Evolutionary conservation across 2,113 vertebrate genomes (phyloP), one percentile per base, ranked within the genome.

Genomic region (Lucifuga dentata): DNA sequence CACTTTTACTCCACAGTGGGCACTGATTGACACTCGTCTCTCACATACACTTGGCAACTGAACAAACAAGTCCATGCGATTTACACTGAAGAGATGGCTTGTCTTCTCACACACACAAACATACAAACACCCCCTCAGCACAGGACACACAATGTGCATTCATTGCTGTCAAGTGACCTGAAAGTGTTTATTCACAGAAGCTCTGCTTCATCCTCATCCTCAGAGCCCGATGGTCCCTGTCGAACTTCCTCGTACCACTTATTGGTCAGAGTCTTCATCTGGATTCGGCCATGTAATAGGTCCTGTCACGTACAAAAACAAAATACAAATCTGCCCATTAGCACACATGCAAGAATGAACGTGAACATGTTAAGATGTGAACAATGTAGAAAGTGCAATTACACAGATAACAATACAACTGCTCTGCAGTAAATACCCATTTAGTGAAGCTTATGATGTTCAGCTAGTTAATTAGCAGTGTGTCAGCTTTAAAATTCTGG

Each of bases 161-260:
- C 36, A 39, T 32, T 63, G 11, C 36, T 45, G 62, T 64, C 11
- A n/a, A 13, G 2, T 7, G 20, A 33, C 20, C 11, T 16, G 4
- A 67, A 51, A 11, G 12, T 10, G 20, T 59, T 35, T 46, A 36
- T n/a, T 94, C 91, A 98, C 23, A 99, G 92, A 53, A 98, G 91
- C 80, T 98, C 97, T 21, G 95, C 92, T 80, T 99, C 97, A 0
- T 98, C 97, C 0, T 96, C 95, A 1, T 99, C 94, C 85, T 99
- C 98, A 0, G 97, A 99, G 29, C 98, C 98, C 0, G 98, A 99
- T 0, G 98, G 98, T 40, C 97, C 98, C 81, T 99, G 98, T 2
- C 97, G 94, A 16, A 99, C 98, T 85, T 99, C 98, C 62, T 98
- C 97, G 0, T 99, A 99, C 98, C 98, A 99, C 70, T 99, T 98